Percentiles rank a stretch among this genome's conserved stretches.
Evolutionary conservation across 2,113 vertebrate genomes (phyloP).

Genomic region (Trematocara macrostoma): DNA sequence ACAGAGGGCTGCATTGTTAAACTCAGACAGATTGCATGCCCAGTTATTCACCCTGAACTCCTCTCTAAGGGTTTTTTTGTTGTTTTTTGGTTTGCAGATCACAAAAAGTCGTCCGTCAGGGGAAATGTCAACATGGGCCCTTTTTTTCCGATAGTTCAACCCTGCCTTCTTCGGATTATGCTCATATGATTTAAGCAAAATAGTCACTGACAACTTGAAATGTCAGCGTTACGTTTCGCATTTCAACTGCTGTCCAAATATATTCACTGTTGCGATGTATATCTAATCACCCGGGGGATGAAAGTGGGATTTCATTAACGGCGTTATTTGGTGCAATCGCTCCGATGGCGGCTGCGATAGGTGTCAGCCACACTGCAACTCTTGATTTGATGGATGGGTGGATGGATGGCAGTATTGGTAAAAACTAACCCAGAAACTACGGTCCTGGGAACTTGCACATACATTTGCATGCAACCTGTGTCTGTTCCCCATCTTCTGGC

Average conservation of each 20-base stretch:
- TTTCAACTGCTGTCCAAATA: not conserved
- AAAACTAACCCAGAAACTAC: not conserved
- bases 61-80: not conserved
- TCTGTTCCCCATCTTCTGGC: not conserved
- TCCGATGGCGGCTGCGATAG: not conserved
- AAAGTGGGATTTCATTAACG: not conserved
- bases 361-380: not conserved
- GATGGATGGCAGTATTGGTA: not conserved
- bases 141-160: not conserved
- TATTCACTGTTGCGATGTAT: not conserved
- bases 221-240: not conserved
- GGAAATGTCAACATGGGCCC: not conserved
- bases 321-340: not conserved
- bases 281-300: not conserved
- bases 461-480: not conserved
- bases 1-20: not conserved
- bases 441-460: not conserved
- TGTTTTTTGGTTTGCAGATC: not conserved
- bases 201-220: not conserved
- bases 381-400: not conserved
- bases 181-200: not conserved
- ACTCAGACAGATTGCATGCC: not conserved
- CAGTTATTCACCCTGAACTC: not conserved
- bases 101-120: not conserved
- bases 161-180: not conserved